Percentiles rank a stretch among this genome's conserved stretches.
Conservation (phyloP, 1,140 invertebrate genomes). For the Neodiprion lecontei region DNA sequence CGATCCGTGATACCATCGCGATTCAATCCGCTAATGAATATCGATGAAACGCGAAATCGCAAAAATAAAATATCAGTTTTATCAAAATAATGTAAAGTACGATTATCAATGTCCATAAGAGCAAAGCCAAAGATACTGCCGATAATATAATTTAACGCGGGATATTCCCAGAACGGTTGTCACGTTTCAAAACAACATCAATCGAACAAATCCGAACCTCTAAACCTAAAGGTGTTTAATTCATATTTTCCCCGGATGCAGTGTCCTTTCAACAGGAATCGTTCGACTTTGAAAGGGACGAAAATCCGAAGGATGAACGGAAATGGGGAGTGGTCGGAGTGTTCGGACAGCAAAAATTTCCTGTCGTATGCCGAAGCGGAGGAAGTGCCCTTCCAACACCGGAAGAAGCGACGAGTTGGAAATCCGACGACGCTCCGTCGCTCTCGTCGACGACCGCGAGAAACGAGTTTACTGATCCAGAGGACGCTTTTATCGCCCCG, state of each 20-base stretch:
- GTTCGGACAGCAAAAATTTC: slow-evolving; percentile 18
- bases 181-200: too few relatives aligned
- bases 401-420: slow-evolving; percentile 35
- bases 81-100: too few relatives aligned
- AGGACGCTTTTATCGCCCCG: slow-evolving; percentile 32
- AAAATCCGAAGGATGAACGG: slow-evolving; percentile 32
- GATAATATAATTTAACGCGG: too few relatives aligned
- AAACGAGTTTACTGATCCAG: slow-evolving; percentile 31
- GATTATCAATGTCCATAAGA: too few relatives aligned
- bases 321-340: not conserved
- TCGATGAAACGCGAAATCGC: too few relatives aligned
- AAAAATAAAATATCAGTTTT: too few relatives aligned
- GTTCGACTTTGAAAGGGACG: slow-evolving; percentile 41
- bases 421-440: slow-evolving; percentile 26
- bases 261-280: slow-evolving; percentile 58
- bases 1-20: too few relatives aligned
- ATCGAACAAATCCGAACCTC: too few relatives aligned
- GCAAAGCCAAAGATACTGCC: too few relatives aligned
- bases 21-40: too few relatives aligned
- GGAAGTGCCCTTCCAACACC: slow-evolving; percentile 22
- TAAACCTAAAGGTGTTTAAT: too few relatives aligned
- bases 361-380: slow-evolving; percentile 19
- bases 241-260: slow-evolving; percentile 19
- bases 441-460: slow-evolving; percentile 24
- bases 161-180: too few relatives aligned